Base-by-base conservation (phyloP, 2,797 vertebrate species). In the Chaetodon trifasciatus region DNA sequence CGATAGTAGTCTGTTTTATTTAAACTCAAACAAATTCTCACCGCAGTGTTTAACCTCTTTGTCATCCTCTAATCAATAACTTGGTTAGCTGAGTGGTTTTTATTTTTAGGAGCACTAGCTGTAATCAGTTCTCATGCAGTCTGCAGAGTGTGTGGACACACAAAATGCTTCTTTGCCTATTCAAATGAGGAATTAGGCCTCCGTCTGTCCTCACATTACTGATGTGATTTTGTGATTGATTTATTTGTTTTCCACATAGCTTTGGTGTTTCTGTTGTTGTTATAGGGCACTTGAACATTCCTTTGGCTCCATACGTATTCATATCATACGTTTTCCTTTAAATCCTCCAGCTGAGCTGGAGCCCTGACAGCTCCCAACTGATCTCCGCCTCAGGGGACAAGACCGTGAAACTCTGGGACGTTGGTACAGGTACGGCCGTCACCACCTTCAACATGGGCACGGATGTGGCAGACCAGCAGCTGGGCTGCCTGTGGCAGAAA, bases 401-500 rank as follows among this genome's bases (percentile, higher is more conserved):
- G 94, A 99, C 97, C 0, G 97, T 98, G 64, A 99, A 98, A 87
- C 96, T 99, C 61, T 99, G 98, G 98, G 98, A 99, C 40, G 95
- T 98, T 56, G 95, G 78, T 35, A 90, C 95, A 78, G 95, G 95
- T 80, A 95, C 96, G 0, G 74, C 95, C 0, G 95, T 98, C 89
- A 98, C 62, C 87, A 99, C 98, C 47, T 99, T 99, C 85, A 95
- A 95, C 76, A 88, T 99, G 95, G 98, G 98, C 88, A 83, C 94
- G 53, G 97, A 96, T 0, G 95, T 98, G 57, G 63, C 94, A 74
- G 98, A 99, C 95, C 97, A 98, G 94, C 98, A 99, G 95, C 94
- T 99, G 94, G 98, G 98, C 89, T 99, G 98, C 91, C 91, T 99
- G 82, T 99, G 98, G 98, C 98, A 98, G 94, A 97, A 97, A 32